Base-by-base conservation (phyloP, 2,888 invertebrate genomes). In the Odontocerum albicorne region DNA sequence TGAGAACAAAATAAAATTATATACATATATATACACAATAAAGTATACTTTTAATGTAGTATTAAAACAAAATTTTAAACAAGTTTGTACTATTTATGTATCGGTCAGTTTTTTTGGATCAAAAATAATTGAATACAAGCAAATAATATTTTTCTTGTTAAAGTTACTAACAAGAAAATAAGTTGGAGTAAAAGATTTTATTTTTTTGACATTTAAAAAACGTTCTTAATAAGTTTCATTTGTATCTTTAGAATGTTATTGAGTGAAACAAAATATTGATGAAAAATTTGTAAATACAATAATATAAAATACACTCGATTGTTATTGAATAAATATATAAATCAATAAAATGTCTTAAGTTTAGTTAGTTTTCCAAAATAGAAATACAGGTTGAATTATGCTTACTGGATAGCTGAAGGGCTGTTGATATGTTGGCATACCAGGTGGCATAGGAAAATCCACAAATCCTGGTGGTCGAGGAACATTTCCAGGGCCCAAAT, bases 391-490 rank as follows among this genome's bases (percentile, higher is more conserved):
- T 52, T n/a, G n/a, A n/a, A n/a, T n/a, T n/a, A n/a, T 35, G 65
- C 69, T 71, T 66, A 77, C 75, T 10, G 86, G 90, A 72, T 89
- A 90, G 65, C 75, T 81, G 65, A 88, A 90, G 1, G 87, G 85
- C 58, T 66, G 65, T 17, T 74, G 77, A 1, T 79, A 75, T 42
- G 72, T 69, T 2, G 88, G 86, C 64, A 88, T 70, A 7, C 80
- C 68, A 1, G 90, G 89, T 54, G 85, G 81, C 57, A 81, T 83
- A 1, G 92, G 91, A 70, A 82, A 92, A 1, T 90, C 92, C 62
- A 90, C 85, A 68, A 93, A 93, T 1, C 92, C 92, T 50, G 86
- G 83, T 22, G 88, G 88, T 59, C 85, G 84, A 3, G 90, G 87
- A 3, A 82, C 80, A 38, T 49, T 40, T 1, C 80, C 77, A 43